Conservation (phyloP, 2,113 vertebrate species). For the Pteruthius melanotis region DNA sequence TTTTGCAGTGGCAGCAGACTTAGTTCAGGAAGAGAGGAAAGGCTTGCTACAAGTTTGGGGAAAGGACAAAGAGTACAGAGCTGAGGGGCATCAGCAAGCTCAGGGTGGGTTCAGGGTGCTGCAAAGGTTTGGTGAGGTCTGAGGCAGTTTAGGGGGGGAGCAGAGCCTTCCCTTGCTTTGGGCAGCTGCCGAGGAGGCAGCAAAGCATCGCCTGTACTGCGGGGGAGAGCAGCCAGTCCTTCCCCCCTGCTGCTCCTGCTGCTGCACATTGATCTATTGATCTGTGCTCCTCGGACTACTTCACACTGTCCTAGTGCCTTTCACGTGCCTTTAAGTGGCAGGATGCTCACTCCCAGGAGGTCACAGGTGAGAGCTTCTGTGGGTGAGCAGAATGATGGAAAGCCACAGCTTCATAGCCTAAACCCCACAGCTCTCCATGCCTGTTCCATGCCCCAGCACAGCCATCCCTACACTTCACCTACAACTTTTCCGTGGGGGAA, state of each 20-base stretch:
- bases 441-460: not conserved
- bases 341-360: not conserved
- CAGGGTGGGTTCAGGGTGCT: not conserved
- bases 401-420: not conserved
- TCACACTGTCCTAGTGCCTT: not conserved
- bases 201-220: rapidly evolving
- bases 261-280: not conserved
- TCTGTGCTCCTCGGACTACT: not conserved
- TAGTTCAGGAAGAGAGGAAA: not conserved
- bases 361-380: not conserved
- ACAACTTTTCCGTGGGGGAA: not conserved
- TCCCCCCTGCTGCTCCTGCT: not conserved
- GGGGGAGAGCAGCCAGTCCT: not conserved
- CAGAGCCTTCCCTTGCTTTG: not conserved
- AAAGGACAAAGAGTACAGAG: not conserved
- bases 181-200: not conserved
- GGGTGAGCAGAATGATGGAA: not conserved
- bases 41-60: not conserved
- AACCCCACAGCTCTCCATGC: not conserved
- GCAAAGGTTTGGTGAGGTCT: not conserved
- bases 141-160: not conserved
- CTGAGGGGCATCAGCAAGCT: not conserved
- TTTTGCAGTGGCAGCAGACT: not conserved
- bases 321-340: rapidly evolving
- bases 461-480: not conserved